Percentiles rank a stretch among this genome's conserved stretches.
Evolutionary conservation across 1,140 invertebrate genomes (phyloP).

Genomic region (Oscheius sp.): DNA sequence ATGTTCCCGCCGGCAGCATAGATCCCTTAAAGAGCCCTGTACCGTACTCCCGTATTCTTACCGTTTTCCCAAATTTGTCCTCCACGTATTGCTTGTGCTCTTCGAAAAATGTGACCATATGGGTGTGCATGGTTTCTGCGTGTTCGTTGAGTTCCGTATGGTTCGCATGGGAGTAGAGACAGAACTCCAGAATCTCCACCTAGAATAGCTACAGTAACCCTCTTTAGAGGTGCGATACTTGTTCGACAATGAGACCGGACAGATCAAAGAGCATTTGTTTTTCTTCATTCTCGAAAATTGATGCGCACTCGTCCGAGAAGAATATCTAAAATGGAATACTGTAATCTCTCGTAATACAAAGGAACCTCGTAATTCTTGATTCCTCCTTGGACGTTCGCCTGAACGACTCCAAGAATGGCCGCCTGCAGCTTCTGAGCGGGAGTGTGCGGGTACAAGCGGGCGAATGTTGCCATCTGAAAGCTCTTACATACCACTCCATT

Average conservation of each 20-base stretch:
- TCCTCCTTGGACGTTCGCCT: conserved; percentile 29
- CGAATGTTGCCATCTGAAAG: neutral
- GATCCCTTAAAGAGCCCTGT: neutral
- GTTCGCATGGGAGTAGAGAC: conserved; percentile 34
- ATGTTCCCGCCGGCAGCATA: neutral
- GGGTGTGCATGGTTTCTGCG: conserved; percentile 5
- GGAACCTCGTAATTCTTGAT: conserved; percentile 39
- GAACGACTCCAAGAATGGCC: conserved; percentile 28
- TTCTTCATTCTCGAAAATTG: conserved; percentile 30
- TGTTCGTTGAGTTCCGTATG: conserved; percentile 3
- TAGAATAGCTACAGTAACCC: neutral
- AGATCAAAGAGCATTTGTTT: conserved; percentile 23
- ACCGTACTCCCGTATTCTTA: neutral
- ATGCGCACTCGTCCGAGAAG: conserved; percentile 27
- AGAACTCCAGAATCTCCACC: conserved; percentile 38
- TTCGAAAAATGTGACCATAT: conserved; percentile 19
- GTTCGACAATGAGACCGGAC: conserved; percentile 27
- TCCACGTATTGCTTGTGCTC: conserved; percentile 23
- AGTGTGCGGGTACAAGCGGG: neutral
- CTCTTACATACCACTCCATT: neutral
- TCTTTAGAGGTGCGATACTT: conserved; percentile 2
- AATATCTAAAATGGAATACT: neutral
- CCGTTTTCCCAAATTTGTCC: conserved; percentile 31
- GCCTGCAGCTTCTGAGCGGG: conserved; percentile 9
- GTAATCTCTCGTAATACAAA: neutral